Evolutionary conservation across 2,888 invertebrate genomes (phyloP).

Genomic region (Mythimna lalbum): DNA sequence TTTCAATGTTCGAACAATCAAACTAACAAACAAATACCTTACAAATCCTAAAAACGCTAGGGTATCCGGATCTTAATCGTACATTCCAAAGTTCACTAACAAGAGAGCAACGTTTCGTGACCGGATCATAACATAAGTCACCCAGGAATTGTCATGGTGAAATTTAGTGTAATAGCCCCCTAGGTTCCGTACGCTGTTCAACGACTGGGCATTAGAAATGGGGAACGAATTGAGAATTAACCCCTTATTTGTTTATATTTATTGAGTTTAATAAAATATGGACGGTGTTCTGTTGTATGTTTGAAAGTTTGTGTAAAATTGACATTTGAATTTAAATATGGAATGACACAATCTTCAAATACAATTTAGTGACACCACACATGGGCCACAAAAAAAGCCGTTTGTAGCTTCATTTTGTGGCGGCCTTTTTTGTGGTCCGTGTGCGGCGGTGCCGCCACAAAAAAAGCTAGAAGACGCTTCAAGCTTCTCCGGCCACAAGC

Average conservation of each 20-base stretch:
- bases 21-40: background rate
- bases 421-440: too few species aligned
- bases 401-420: too few species aligned
- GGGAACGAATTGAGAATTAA: conserved; percentile 22
- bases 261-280: background rate
- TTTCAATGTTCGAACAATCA: background rate
- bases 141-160: conserved; percentile 67
- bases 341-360: background rate
- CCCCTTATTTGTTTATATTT: conserved; percentile 4
- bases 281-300: background rate
- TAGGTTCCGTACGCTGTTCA: conserved; percentile 27
- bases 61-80: conserved; percentile 17
- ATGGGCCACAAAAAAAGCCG: too few species aligned
- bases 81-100: conserved; percentile 51
- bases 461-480: too few species aligned
- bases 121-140: conserved; percentile 70
- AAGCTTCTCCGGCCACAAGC: too few species aligned
- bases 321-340: background rate
- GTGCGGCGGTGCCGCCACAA: too few species aligned
- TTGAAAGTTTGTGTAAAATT: background rate
- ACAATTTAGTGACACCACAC: background rate
- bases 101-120: conserved; percentile 69
- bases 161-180: conserved; percentile 70
- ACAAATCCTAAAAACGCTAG: conserved; percentile 15
- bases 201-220: conserved; percentile 29